Base-by-base conservation (phyloP, 2,797 vertebrate genomes). In the Artibeus lituratus region DNA sequence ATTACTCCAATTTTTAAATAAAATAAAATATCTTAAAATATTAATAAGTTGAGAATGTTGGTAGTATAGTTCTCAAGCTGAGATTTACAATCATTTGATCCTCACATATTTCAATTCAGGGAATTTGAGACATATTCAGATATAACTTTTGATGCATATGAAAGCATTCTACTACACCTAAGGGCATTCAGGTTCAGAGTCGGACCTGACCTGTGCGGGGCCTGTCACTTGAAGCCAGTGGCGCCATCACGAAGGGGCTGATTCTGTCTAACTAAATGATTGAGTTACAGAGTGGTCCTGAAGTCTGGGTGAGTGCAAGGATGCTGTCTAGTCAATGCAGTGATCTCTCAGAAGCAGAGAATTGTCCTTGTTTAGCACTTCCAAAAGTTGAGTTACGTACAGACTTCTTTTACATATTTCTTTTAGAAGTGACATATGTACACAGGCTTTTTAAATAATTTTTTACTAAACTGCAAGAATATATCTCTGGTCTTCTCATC, bases 1-100 rank as follows among this genome's bases (percentile, higher is more conserved):
- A 73, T 51, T 44, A 47, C 29, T 47, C 2, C 49, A n/a, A 76
- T 88, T 95, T 84, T 57, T 77, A 95, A 93, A 90, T 76, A 69
- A 95, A 91, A 72, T 72, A 15, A 42, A 72, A 90, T 15, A 90
- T 44, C 55, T 62, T 70, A 74, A 92, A 44, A 90, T 88, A 85
- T 67, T 78, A 72, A 90, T 22, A 59, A 78, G 51, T 22, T 72
- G 19, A 90, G 82, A 82, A 72, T 72, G 5, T 35, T 89, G 59
- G n/a, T 10, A 70, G 49, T 62, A 10, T 26, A 74, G 6, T 5
- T 78, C 22, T 80, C 39, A 74, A 90, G 29, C 5, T 83, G 51
- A 89, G 44, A 88, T 35, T 65, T 49, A 67, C 4, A 70, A 72
- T 51, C 80, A 81, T 82, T 62, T 55, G 21, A 35, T 72, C 39